A percentile compares a stretch with the other conserved stretches of the same genome.
phyloP scores from a whole-genome alignment of 2,888 invertebrate species.

The Uloborus plumipes region DNA sequence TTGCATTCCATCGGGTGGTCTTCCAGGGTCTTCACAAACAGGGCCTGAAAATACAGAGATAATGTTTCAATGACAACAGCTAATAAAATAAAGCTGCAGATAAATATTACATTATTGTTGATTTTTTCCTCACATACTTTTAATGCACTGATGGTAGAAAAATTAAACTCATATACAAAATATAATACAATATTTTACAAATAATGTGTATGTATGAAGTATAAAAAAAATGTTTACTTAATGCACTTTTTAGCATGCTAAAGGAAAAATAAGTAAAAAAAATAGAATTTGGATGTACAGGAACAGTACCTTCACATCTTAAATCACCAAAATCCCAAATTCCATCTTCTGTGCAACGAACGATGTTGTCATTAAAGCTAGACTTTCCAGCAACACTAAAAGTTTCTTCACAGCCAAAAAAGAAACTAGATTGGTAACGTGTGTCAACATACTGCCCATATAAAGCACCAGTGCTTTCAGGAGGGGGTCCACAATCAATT shows the following conservation, averaged over 20 bases:
- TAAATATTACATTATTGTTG: too few relatives aligned
- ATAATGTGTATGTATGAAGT: too few relatives aligned
- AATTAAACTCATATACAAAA: too few relatives aligned
- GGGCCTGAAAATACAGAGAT: constrained; percentile 76
- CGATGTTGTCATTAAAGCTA: constrained; percentile 89
- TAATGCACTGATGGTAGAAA: too few relatives aligned
- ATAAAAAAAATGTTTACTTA: too few relatives aligned
- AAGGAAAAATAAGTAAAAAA: too few relatives aligned
- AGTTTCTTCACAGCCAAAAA: constrained; percentile 92
- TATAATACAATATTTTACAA: too few relatives aligned
- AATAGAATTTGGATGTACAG: too few relatives aligned
- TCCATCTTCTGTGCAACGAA: constrained; percentile 90
- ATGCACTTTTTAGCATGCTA: too few relatives aligned
- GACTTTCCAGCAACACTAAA: constrained; percentile 95
- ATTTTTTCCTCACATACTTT: too few relatives aligned
- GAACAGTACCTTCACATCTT: constrained; percentile 82
- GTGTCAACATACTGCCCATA: constrained; percentile 90
- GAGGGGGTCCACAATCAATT: constrained; percentile 90
- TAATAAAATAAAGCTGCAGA: too few relatives aligned
- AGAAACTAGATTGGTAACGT: constrained; percentile 92
- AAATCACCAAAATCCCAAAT: constrained; percentile 98
- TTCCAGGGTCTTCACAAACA: constrained; percentile 94
- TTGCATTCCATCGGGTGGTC: constrained; percentile 92
- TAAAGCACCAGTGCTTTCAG: constrained; percentile 92
- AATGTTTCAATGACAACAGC: too few relatives aligned